A percentile compares a stretch with the other conserved stretches of the same genome.
These are phyloP conservation scores for Shargacucullia verbasci DNA, from an alignment of 2,888 invertebrate species.

Conservation along the genomic window DNA sequence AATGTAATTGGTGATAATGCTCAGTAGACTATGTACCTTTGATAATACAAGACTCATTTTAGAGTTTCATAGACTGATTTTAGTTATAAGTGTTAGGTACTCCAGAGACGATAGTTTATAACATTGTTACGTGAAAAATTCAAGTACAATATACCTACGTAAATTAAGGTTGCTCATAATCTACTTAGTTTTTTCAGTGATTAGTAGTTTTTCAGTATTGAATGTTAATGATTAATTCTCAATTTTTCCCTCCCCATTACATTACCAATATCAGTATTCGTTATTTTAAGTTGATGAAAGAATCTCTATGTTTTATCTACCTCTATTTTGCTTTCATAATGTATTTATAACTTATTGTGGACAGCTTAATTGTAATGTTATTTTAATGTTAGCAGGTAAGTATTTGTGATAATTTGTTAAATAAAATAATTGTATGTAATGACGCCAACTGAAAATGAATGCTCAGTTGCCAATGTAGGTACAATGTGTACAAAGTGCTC, in stretches of 20 bases:
- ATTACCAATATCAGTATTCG: slow-evolving; percentile 86
- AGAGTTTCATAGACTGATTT: slow-evolving; percentile 86
- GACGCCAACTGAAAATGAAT: slow-evolving; percentile 52
- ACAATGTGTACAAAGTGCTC: slow-evolving; percentile 86
- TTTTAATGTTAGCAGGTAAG: slow-evolving; percentile 64
- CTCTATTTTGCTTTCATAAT: slow-evolving; percentile 84
- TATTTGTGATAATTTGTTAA: slow-evolving; percentile 82
- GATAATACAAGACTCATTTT: slow-evolving; percentile 74
- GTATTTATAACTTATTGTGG: slow-evolving; percentile 80
- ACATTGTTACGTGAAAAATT: slow-evolving; percentile 62
- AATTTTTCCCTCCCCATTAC: slow-evolving; percentile 55
- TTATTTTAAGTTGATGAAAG: slow-evolving; percentile 78
- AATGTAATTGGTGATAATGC: slow-evolving; percentile 69
- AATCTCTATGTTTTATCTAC: slow-evolving; percentile 87
- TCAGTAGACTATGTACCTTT: slow-evolving; percentile 74
- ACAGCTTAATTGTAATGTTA: slow-evolving; percentile 72
- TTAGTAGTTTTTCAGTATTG: slow-evolving; percentile 33
- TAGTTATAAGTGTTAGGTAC: slow-evolving; percentile 84
- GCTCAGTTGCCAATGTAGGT: slow-evolving; percentile 65
- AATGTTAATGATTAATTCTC: slow-evolving; percentile 39
- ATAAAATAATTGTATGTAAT: slow-evolving; percentile 57
- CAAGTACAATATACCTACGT: slow-evolving; percentile 58
- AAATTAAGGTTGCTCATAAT: slow-evolving; percentile 48
- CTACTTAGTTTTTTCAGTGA: slow-evolving; percentile 39
- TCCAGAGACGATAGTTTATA: slow-evolving; percentile 74